Evolutionary conservation across 2,113 vertebrate genomes (phyloP), one percentile per base, ranked within the genome.

Genomic region (Bagarius yarrelli): DNA sequence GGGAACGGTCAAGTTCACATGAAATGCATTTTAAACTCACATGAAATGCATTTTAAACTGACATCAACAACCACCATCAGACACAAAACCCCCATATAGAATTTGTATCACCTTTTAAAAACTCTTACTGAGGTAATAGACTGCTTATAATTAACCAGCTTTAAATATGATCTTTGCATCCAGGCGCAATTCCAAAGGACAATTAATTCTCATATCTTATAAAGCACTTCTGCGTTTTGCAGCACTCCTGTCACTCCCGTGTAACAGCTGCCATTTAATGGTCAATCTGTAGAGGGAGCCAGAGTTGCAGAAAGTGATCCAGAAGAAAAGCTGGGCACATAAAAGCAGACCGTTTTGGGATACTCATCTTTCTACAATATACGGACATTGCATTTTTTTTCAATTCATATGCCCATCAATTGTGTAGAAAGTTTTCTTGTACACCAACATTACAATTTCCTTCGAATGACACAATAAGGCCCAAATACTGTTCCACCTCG

Each of bases 1-100:
- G 21, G 69, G 69, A 78, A 86, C 84, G 78, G 80, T 40, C 57
- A 50, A 78, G 50, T 18, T 59, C 69, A 44, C 52, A 32, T 63
- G 27, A 53, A 47, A 47, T 13, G n/a, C n/a, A 40, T 60, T 55
- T 50, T 50, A 11, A 32, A 30, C 56, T 80, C 66, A 12, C 55
- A 50, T 50, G 40, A 61, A 55, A 44, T 55, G 56, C 70, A 55
- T 70, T 70, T 40, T 8, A 21, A 34, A 80, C 56, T 50, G 15
- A 14, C 12, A 16, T 21, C 15, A 19, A 12, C 8, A 40, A 64
- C 25, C 40, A 23, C 21, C 23, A 0, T 16, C n/a, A 11, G 23
- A 55, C 76, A 23, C 47, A 18, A 57, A 8, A 52, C n/a, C 56
- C 53, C 32, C 32, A 25, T 72, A 50, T 25, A 61, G 18, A 67